phyloP scores from a whole-genome alignment of 1,140 invertebrate genomes.

The Hyles vespertilio region DNA sequence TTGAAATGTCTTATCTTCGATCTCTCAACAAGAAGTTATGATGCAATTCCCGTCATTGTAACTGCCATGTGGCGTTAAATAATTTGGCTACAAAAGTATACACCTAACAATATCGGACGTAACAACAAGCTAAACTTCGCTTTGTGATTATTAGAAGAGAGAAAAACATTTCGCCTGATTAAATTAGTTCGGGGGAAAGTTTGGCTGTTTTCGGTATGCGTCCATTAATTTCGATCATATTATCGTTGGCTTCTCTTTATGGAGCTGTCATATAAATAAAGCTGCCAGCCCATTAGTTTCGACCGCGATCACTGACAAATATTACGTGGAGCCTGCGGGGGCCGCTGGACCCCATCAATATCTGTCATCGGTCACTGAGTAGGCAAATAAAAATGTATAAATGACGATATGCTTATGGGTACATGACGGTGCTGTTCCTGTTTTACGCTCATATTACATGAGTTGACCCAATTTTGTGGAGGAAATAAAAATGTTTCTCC shows the following conservation, averaged over 20 bases:
- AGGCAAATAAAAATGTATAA: slow-evolving; percentile 67
- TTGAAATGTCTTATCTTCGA: too few species aligned
- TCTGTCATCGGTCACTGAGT: slow-evolving; percentile 54
- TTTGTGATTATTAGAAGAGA: too few species aligned
- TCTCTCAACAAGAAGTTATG: too few species aligned
- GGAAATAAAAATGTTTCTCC: slow-evolving; percentile 23
- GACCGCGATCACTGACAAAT: slow-evolving; percentile 38
- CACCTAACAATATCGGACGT: too few species aligned
- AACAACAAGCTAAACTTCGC: too few species aligned
- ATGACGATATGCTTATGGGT: slow-evolving; percentile 30
- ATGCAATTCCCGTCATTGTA: too few species aligned
- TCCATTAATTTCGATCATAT: slow-evolving; percentile 43
- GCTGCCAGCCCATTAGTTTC: slow-evolving; percentile 44
- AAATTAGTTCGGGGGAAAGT: slow-evolving; percentile 8
- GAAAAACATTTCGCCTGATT: slow-evolving; percentile 15
- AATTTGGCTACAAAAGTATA: too few species aligned
- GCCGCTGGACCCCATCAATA: slow-evolving; percentile 55
- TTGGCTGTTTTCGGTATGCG: slow-evolving; percentile 19
- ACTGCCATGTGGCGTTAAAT: too few species aligned
- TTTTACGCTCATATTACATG: slow-evolving; percentile 44
- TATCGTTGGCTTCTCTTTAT: slow-evolving; percentile 46
- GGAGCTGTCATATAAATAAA: slow-evolving; percentile 51
- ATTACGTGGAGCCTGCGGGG: slow-evolving; percentile 39
- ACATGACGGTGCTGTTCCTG: slow-evolving; percentile 37
- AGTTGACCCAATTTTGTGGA: slow-evolving; percentile 50